Conservation (phyloP, 2,888 invertebrate species). For the Lottia gigantea region DNA sequence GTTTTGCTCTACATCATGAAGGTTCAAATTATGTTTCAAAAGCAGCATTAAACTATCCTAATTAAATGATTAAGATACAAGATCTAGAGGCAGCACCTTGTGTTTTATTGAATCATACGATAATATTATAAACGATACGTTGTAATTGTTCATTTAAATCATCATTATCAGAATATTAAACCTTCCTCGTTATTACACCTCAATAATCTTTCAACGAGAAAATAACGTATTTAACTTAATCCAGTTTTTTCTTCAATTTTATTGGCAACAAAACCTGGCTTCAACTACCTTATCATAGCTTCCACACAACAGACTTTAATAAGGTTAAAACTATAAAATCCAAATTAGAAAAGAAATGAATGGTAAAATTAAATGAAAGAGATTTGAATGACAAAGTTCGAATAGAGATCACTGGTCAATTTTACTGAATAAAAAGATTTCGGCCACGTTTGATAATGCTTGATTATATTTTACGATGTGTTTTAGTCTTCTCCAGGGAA, state of each 20-base stretch:
- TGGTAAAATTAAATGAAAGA: not conserved
- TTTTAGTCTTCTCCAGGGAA: conserved; percentile 9
- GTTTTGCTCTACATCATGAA: no score
- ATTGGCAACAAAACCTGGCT: no score
- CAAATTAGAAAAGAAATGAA: not conserved
- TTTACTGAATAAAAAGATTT: not conserved
- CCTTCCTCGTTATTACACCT: not conserved
- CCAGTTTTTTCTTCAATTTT: not conserved
- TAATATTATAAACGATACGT: not conserved
- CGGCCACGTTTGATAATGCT: not conserved
- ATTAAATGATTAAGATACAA: no score
- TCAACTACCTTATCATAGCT: no score
- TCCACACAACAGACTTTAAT: no score
- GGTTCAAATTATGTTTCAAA: no score
- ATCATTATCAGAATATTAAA: not conserved
- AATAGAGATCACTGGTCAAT: conserved; percentile 1
- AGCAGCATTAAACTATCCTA: no score
- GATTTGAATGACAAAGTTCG: not conserved
- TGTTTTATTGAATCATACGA: no score
- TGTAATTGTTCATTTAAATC: conserved; percentile 1
- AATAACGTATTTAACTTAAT: conserved; percentile 6
- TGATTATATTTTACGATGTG: conserved; percentile 1
- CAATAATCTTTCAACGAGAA: conserved; percentile 1
- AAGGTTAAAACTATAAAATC: no score
- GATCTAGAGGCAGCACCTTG: no score